Evolutionary conservation across 2,113 vertebrate species (phyloP), one percentile per base, ranked within the genome.

Genomic region (Tinamus guttatus): DNA sequence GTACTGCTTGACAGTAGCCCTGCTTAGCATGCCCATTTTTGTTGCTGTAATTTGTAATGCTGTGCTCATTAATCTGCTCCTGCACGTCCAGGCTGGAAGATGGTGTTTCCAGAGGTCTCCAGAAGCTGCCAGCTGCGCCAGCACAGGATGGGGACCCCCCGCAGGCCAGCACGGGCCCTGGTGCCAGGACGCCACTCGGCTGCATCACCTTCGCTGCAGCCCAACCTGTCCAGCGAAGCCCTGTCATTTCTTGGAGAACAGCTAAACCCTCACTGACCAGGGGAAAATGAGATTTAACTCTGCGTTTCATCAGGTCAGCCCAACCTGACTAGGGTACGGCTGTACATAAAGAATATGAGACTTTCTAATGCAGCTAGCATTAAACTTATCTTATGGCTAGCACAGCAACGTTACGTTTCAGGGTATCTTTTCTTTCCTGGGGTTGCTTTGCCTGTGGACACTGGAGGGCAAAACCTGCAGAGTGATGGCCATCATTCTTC

Each of bases 31-130:
- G 64, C 18, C n/a, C 67, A 32, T 85, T 73, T 90, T 76, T 69
- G 62, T 60, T 85, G 74, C 71, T 85, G 87, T 82, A 36, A 70
- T 93, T 92, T 82, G 73, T 69, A 51, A 27, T 56, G 60, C 64
- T 83, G 92, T 21, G 1, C 69, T 94, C 87, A 30, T 83, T 92
- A 75, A 90, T 90, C 71, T 95, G 80, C 85, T 90, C 87, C 52
- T 63, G 64, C 87, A 25, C 3, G 4, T n/a, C 38, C 32, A 30
- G 52, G 7, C 27, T 17, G 16, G 28, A 32, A 30, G 28, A 32
- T 32, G 28, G 54, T 56, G 54, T 32, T 56, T 32, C 13, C 54
- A 56, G 54, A 13, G 24, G 54, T 32, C 9, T 10, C 54, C 54
- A 56, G 52, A 54, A 30, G 54, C 54, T 56, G 54, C 54, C 11